phyloP scores from a whole-genome alignment of 2,797 vertebrate species.

The Eurystomus glaucurus region DNA sequence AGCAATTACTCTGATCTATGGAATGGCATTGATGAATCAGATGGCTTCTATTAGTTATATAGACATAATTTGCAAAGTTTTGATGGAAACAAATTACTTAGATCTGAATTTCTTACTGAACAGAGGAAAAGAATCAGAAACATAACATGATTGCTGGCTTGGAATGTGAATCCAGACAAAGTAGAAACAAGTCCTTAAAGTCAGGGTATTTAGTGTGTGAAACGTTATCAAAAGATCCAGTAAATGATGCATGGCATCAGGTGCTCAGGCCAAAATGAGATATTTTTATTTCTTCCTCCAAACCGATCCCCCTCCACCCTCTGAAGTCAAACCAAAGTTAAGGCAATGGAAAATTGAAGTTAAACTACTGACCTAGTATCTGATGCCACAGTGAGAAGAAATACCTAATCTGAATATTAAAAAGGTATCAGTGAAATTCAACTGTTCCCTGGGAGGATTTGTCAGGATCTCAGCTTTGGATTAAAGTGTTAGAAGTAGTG shows the following conservation, averaged over 20 bases:
- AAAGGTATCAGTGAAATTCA: neutral
- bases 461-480: neutral
- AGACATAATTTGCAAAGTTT: conserved; percentile 28
- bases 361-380: neutral
- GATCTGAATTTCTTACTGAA: neutral
- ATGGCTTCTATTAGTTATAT: neutral
- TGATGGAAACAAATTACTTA: conserved; percentile 18
- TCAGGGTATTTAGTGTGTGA: neutral
- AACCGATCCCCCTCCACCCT: accelerated
- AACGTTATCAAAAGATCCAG: neutral
- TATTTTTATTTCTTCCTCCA: neutral
- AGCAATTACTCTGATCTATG: conserved; percentile 65
- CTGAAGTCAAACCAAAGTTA: neutral
- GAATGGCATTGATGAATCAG: conserved; percentile 51
- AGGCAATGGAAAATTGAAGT: neutral
- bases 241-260: neutral
- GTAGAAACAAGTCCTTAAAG: neutral
- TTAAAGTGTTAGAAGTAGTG: neutral
- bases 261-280: neutral
- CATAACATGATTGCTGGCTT: neutral
- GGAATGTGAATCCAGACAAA: neutral
- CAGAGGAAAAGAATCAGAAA: neutral
- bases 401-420: neutral
- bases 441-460: neutral
- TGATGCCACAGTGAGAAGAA: neutral